Percentiles rank a stretch among this genome's conserved stretches.
These are phyloP conservation scores for Pachydiplax longipennis DNA, from an alignment of 2,888 invertebrate species.

Conservation along the genomic window DNA sequence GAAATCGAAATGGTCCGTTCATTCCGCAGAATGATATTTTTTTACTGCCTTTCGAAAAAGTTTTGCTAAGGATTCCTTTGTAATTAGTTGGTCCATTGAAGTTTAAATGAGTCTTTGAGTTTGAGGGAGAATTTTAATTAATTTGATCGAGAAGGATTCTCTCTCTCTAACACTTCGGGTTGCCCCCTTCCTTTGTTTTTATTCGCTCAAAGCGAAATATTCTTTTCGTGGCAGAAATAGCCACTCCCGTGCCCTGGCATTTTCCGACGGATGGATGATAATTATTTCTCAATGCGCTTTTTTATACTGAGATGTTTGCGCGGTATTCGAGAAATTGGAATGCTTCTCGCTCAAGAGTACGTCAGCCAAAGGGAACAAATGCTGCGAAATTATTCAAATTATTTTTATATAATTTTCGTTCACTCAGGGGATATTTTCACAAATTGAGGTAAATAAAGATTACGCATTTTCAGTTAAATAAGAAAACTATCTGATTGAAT, in stretches of 20 bases:
- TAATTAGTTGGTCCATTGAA: constrained; percentile 40
- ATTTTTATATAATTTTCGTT: too few species aligned
- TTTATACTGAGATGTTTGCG: too few species aligned
- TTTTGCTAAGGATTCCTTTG: constrained; percentile 39
- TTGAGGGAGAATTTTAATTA: constrained; percentile 11
- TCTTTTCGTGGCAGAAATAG: not conserved
- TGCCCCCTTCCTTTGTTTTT: not conserved
- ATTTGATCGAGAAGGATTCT: constrained; percentile 18
- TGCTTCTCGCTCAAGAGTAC: too few species aligned
- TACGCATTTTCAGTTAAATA: too few species aligned
- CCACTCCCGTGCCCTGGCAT: not conserved
- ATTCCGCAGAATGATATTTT: not conserved
- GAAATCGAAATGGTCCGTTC: not conserved
- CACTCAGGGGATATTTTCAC: too few species aligned
- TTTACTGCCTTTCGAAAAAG: not conserved
- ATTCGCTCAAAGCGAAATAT: not conserved
- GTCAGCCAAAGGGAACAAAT: too few species aligned
- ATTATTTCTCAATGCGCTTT: too few species aligned
- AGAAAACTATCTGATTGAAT: too few species aligned
- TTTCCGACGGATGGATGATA: too few species aligned
- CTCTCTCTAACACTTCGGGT: not conserved
- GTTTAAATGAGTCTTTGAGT: constrained; percentile 15
- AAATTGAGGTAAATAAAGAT: too few species aligned
- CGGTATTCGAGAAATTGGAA: too few species aligned
- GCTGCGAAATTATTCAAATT: too few species aligned